phyloP scores from a whole-genome alignment of 2,113 vertebrate genomes.

The Perccottus glenii region DNA sequence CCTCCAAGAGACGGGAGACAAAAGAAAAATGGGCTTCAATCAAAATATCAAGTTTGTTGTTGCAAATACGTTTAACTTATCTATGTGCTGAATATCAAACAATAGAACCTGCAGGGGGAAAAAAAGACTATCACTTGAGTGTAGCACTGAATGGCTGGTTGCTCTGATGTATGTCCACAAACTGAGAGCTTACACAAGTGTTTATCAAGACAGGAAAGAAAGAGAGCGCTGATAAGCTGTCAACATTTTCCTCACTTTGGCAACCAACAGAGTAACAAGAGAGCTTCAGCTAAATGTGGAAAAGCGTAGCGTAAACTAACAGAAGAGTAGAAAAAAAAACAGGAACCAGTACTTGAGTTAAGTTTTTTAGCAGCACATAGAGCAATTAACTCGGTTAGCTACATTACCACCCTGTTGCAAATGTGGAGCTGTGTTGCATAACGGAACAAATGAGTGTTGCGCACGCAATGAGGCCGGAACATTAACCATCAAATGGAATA shows the following conservation, averaged over 20 bases:
- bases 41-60: slow-evolving; percentile 60
- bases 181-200: slow-evolving; percentile 28
- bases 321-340: not conserved
- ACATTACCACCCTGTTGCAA: slow-evolving; percentile 19
- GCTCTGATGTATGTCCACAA: slow-evolving; percentile 43
- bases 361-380: slow-evolving; percentile 31
- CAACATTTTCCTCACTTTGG: slow-evolving; percentile 22
- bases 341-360: slow-evolving; percentile 3
- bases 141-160: slow-evolving; percentile 24
- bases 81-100: slow-evolving; percentile 40
- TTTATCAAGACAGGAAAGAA: slow-evolving; percentile 21
- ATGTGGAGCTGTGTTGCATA: slow-evolving; percentile 2
- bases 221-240: slow-evolving; percentile 49
- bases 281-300: not conserved
- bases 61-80: slow-evolving; percentile 67
- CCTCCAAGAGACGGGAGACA: slow-evolving; percentile 61
- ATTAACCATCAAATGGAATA: not conserved
- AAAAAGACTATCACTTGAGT: slow-evolving; percentile 1
- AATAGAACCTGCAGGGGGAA: slow-evolving; percentile 18
- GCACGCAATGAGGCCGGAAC: slow-evolving; percentile 11
- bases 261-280: slow-evolving; percentile 9
- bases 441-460: slow-evolving; percentile 3
- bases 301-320: not conserved
- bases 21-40: slow-evolving; percentile 59
- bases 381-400: slow-evolving; percentile 5